phyloP scores from a whole-genome alignment of 2,888 invertebrate genomes.

The Tigriopus californicus region DNA sequence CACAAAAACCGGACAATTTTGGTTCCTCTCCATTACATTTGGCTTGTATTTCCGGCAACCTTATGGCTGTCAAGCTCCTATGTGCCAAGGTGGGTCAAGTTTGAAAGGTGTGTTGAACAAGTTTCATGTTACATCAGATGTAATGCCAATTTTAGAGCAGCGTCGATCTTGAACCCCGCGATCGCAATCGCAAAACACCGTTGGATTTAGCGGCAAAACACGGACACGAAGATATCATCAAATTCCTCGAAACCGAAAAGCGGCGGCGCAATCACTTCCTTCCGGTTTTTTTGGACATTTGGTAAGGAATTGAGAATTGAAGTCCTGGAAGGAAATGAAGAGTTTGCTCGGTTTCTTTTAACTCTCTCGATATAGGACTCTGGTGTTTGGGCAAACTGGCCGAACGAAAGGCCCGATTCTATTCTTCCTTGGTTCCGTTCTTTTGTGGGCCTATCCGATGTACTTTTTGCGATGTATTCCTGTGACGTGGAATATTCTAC shows the following conservation, averaged over 20 bases:
- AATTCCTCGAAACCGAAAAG: slow-evolving; percentile 57
- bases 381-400: slow-evolving; percentile 73
- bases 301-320: slow-evolving; percentile 33
- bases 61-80: slow-evolving; percentile 62
- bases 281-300: slow-evolving; percentile 66
- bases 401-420: slow-evolving; percentile 72
- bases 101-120: neutral
- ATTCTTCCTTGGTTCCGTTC: slow-evolving; percentile 62
- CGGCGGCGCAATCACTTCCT: slow-evolving; percentile 63
- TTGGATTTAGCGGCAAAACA: slow-evolving; percentile 72
- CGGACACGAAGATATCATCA: slow-evolving; percentile 63
- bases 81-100: slow-evolving; percentile 51
- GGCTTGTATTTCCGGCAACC: slow-evolving; percentile 69
- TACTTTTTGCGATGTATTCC: slow-evolving; percentile 75
- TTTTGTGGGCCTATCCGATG: slow-evolving; percentile 85
- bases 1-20: slow-evolving; percentile 75
- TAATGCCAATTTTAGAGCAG: slow-evolving; percentile 40
- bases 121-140: neutral
- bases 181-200: slow-evolving; percentile 82
- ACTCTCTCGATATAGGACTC: too few species aligned
- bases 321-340: too few species aligned
- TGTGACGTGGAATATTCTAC: slow-evolving; percentile 67
- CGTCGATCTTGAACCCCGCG: slow-evolving; percentile 63
- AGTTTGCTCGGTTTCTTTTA: too few species aligned
- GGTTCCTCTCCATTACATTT: slow-evolving; percentile 78